A percentile compares a stretch with the other conserved stretches of the same genome.
Conservation (phyloP, 2,797 vertebrate species). For the Syncerus caffer region DNA sequence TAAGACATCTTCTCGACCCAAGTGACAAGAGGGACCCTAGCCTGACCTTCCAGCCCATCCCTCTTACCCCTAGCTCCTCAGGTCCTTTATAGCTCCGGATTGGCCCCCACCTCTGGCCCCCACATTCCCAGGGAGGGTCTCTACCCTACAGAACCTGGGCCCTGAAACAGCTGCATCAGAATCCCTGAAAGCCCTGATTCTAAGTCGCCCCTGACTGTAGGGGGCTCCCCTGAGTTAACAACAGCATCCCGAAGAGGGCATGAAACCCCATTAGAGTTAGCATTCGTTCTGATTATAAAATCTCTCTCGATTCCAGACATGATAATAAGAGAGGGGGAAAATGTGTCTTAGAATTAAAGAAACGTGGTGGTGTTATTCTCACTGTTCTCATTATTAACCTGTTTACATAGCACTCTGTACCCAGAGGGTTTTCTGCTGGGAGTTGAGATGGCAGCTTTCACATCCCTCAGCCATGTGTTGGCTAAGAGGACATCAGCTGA, state of each 20-base stretch:
- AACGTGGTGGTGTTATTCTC: not conserved
- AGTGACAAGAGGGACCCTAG: not conserved
- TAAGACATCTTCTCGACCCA: not conserved
- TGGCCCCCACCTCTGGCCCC: not conserved
- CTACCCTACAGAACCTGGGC: fast-evolving
- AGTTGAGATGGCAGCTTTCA: not conserved
- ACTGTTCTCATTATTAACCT: slow-evolving; percentile 14
- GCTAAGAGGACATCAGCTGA: not conserved
- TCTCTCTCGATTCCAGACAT: not conserved
- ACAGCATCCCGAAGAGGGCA: fast-evolving
- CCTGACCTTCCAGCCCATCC: fast-evolving
- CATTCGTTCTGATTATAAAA: not conserved
- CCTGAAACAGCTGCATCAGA: fast-evolving
- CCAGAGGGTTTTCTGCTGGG: not conserved
- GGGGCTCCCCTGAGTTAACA: not conserved
- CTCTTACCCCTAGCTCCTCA: not conserved
- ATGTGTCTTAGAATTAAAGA: not conserved
- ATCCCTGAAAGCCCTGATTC: not conserved
- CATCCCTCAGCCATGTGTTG: fast-evolving
- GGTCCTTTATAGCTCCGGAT: no score
- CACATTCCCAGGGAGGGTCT: not conserved
- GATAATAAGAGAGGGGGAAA: not conserved
- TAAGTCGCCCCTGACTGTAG: not conserved
- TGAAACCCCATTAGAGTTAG: not conserved
- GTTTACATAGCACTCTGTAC: slow-evolving; percentile 3